Evolutionary conservation across 2,888 invertebrate species (phyloP).

Genomic region (Stegophylla sp.): DNA sequence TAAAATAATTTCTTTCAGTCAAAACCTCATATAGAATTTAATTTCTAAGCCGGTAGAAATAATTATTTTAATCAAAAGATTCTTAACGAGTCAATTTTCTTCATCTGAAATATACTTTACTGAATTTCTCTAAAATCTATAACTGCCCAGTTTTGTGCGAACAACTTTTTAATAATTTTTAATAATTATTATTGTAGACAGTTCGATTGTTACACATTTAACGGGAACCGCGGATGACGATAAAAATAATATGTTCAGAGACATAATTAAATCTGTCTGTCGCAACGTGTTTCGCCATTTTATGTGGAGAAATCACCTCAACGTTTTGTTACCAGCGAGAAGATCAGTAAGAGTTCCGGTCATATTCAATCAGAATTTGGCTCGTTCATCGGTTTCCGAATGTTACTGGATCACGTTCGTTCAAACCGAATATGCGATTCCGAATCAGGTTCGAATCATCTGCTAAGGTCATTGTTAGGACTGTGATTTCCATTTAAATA

Average conservation of each 20-base stretch:
- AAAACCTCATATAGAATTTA: too few relatives aligned
- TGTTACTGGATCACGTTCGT: slow-evolving; percentile 10
- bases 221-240: background rate
- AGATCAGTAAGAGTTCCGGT: slow-evolving; percentile 22
- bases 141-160: too few relatives aligned
- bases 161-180: too few relatives aligned
- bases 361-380: slow-evolving; percentile 17
- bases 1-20: too few relatives aligned
- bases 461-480: too few relatives aligned
- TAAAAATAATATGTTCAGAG: background rate
- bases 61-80: too few relatives aligned
- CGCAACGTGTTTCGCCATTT: slow-evolving; percentile 18
- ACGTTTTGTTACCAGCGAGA: slow-evolving; percentile 31
- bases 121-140: too few relatives aligned
- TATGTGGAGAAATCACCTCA: slow-evolving; percentile 23
- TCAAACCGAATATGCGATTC: background rate
- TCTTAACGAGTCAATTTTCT: too few relatives aligned
- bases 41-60: too few relatives aligned
- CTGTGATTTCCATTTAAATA: too few relatives aligned
- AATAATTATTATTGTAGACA: too few relatives aligned
- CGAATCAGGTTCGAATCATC: slow-evolving; percentile 1
- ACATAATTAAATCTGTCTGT: background rate
- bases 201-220: background rate
- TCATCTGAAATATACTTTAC: too few relatives aligned
- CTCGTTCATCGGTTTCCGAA: slow-evolving; percentile 7